A percentile compares a stretch with the other conserved stretches of the same genome.
Evolutionary conservation across 2,113 vertebrate genomes (phyloP).

Genomic region (Regulus satrapa): DNA sequence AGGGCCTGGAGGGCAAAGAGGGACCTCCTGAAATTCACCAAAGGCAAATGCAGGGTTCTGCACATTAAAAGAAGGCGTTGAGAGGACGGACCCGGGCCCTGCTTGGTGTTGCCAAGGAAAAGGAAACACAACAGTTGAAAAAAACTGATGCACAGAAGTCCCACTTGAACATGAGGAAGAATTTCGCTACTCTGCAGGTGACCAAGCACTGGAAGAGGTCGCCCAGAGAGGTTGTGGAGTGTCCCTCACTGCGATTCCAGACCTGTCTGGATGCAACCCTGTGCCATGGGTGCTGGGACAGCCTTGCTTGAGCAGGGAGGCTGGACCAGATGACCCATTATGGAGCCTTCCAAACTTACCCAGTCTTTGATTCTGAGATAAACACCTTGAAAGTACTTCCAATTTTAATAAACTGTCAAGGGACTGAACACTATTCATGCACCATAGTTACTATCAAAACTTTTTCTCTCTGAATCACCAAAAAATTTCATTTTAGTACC

Average conservation of each 20-base stretch:
- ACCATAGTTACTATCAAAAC: background rate
- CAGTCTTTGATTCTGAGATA: background rate
- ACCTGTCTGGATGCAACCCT: background rate
- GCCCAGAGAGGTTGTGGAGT: background rate
- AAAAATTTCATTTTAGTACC: background rate
- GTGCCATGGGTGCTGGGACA: background rate
- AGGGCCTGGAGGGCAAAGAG: background rate
- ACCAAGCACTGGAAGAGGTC: accelerated
- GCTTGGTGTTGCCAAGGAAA: background rate
- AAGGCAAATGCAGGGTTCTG: background rate
- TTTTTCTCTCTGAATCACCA: background rate
- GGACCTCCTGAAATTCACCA: background rate
- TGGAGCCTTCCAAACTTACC: background rate
- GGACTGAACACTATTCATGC: background rate
- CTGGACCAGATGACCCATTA: background rate
- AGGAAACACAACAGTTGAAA: background rate
- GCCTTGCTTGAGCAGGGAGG: background rate
- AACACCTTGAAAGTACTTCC: background rate
- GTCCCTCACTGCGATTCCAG: background rate
- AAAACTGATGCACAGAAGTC: background rate
- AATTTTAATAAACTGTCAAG: background rate
- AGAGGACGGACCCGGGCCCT: background rate
- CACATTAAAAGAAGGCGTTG: background rate
- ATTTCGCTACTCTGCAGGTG: background rate
- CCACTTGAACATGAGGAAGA: background rate